Percentiles rank a stretch among this genome's conserved stretches.
Evolutionary conservation across 2,888 invertebrate genomes (phyloP).

Genomic region (Hydrotaea diabolus): DNA sequence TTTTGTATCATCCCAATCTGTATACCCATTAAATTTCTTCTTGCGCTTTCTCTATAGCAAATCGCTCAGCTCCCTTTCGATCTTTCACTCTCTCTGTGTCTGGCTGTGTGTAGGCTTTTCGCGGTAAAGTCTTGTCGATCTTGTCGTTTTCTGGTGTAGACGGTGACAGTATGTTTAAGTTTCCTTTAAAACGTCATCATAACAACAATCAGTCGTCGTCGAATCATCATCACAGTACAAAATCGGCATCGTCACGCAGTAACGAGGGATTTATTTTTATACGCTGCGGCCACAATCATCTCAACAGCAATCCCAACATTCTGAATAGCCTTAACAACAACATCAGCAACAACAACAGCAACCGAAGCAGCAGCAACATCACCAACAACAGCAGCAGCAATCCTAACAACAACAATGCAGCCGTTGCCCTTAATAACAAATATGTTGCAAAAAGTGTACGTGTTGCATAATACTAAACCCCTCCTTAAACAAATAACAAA

Average conservation of each 20-base stretch:
- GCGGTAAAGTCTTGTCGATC: no score
- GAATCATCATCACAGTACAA: slow-evolving; percentile 62
- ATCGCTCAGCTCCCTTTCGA: no score
- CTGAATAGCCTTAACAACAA: slow-evolving; percentile 1
- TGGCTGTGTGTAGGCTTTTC: no score
- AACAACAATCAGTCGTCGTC: slow-evolving; percentile 64
- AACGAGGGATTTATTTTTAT: slow-evolving; percentile 72
- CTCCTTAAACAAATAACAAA: slow-evolving; percentile 1
- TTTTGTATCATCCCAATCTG: slow-evolving; percentile 1
- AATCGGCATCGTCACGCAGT: slow-evolving; percentile 70
- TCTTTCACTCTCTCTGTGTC: no score
- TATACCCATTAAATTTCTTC: no score
- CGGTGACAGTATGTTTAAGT: slow-evolving; percentile 63
- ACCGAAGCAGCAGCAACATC: slow-evolving; percentile 19
- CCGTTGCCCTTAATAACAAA: slow-evolving; percentile 46
- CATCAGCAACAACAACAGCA: slow-evolving; percentile 40
- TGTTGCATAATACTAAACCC: slow-evolving; percentile 31
- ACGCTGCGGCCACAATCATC: slow-evolving; percentile 66
- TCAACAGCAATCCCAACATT: slow-evolving; percentile 25
- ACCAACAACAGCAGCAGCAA: slow-evolving; percentile 31
- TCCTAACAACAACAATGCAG: slow-evolving; percentile 16
- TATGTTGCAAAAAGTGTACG: slow-evolving; percentile 64
- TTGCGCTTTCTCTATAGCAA: slow-evolving; percentile 29
- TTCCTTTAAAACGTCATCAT: slow-evolving; percentile 68
- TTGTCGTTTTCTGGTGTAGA: no score